phyloP scores from a whole-genome alignment of 2,888 invertebrate species.

The Drosophila sordidapex region DNA sequence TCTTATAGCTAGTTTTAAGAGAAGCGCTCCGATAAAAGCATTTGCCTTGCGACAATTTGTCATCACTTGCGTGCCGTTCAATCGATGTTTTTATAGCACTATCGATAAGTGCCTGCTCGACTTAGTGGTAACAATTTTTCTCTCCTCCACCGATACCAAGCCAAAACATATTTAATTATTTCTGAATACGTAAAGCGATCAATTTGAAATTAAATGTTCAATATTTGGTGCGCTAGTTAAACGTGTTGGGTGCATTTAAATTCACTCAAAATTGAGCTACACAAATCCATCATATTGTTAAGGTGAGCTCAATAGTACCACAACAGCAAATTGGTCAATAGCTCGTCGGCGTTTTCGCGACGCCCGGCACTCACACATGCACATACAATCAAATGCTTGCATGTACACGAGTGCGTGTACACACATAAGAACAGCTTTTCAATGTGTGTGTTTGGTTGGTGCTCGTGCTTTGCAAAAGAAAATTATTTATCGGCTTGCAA shows the following conservation, averaged over 20 bases:
- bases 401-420: conserved; percentile 6
- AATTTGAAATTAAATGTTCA: background rate
- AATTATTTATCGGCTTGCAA: conserved; percentile 35
- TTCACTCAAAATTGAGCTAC: background rate
- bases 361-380: conserved; percentile 65
- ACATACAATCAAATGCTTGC: conserved; percentile 16
- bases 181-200: conserved; percentile 25
- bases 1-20: background rate
- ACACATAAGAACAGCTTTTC: conserved; percentile 5
- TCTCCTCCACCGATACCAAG: conserved; percentile 46
- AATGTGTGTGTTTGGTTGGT: conserved; percentile 32
- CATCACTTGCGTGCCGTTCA: background rate
- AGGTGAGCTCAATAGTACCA: conserved; percentile 32
- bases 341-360: conserved; percentile 72
- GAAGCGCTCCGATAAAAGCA: background rate
- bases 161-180: conserved; percentile 58
- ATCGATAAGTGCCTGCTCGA: conserved; percentile 23
- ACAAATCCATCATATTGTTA: conserved; percentile 2
- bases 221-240: conserved; percentile 8
- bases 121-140: conserved; percentile 35
- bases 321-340: conserved; percentile 42
- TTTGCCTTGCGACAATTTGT: background rate
- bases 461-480: conserved; percentile 64
- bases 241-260: conserved; percentile 1
- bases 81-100: conserved; percentile 18